A percentile compares a stretch with the other conserved stretches of the same genome.
phyloP scores from a whole-genome alignment of 2,888 invertebrate genomes.

The Sphaerophoria rueppellii region DNA sequence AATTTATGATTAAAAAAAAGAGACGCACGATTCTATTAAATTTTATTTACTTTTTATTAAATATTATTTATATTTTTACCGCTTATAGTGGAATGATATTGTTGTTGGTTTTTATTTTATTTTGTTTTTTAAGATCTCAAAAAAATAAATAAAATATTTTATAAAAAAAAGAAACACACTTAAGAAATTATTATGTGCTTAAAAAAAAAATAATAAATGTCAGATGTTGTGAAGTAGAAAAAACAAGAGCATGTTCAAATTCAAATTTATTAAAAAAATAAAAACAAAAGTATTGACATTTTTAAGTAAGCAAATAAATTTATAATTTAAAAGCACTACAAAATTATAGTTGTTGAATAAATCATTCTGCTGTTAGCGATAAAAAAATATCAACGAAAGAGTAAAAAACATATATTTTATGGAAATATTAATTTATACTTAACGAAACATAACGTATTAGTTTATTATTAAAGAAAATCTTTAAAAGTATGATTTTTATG shows the following conservation, averaged over 20 bases:
- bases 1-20: constrained; percentile 12
- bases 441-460: constrained; percentile 45
- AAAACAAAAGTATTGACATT: constrained; percentile 59
- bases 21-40: constrained; percentile 17
- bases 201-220: constrained; percentile 33
- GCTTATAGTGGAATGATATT: constrained; percentile 42
- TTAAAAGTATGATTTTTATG: background rate
- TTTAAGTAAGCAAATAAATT: constrained; percentile 29
- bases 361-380: constrained; percentile 49
- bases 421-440: constrained; percentile 66
- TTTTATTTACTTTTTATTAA: constrained; percentile 54
- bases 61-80: constrained; percentile 54
- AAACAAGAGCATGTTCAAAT: constrained; percentile 60
- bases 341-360: constrained; percentile 48
- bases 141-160: constrained; percentile 37
- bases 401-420: constrained; percentile 54
- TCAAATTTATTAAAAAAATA: constrained; percentile 17
- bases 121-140: constrained; percentile 51
- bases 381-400: constrained; percentile 54
- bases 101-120: constrained; percentile 17
- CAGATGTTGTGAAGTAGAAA: constrained; percentile 44
- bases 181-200: constrained; percentile 27
- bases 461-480: constrained; percentile 27
- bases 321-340: constrained; percentile 44
- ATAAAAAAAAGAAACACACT: constrained; percentile 15